phyloP scores from a whole-genome alignment of 1,140 invertebrate genomes.

The Atta colombica region DNA sequence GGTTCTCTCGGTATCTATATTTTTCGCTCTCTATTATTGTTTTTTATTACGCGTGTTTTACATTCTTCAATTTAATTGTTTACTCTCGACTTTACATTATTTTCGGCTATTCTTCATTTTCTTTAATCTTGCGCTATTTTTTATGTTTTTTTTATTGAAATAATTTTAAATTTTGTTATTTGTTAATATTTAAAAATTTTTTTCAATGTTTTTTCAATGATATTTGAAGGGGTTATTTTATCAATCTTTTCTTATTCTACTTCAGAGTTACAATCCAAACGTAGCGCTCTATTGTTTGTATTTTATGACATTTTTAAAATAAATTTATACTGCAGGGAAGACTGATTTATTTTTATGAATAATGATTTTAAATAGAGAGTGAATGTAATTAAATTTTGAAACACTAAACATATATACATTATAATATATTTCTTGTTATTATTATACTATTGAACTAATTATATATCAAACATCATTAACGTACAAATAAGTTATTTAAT shows the following conservation, averaged over 20 bases:
- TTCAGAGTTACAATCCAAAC: background rate
- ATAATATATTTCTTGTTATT: too few relatives aligned
- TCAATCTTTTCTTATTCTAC: background rate
- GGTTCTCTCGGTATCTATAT: slow-evolving; percentile 17
- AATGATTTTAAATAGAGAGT: background rate
- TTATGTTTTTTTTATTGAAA: background rate
- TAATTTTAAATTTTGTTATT: background rate
- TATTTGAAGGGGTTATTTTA: background rate
- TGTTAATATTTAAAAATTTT: background rate
- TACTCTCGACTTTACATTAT: background rate
- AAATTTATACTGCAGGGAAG: background rate
- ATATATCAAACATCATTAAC: too few relatives aligned
- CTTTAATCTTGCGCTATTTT: background rate
- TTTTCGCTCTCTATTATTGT: slow-evolving; percentile 11
- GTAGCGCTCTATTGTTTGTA: background rate
- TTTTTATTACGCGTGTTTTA: background rate
- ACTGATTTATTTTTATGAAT: background rate
- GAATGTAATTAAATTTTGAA: too few relatives aligned
- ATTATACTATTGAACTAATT: too few relatives aligned
- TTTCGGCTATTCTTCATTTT: background rate
- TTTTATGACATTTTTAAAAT: background rate
- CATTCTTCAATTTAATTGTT: background rate
- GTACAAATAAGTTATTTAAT: too few relatives aligned
- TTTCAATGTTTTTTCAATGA: background rate
- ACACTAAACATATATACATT: too few relatives aligned